Evolutionary conservation across 2,888 invertebrate species (phyloP).

Genomic region (Tuberolachnus salignus): DNA sequence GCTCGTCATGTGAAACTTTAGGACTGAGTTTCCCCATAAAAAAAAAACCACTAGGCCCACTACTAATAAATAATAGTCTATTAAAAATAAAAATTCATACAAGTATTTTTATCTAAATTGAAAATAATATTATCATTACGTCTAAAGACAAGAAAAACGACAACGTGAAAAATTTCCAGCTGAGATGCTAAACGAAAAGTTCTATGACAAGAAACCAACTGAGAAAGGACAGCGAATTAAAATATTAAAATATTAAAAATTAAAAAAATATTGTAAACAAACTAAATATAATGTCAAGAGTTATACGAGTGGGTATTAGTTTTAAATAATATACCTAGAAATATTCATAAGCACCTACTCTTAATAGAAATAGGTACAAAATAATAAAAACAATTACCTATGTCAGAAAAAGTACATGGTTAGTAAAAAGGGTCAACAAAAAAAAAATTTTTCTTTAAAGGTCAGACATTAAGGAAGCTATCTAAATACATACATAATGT

Average conservation of each 20-base stretch:
- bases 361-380: constrained; percentile 2
- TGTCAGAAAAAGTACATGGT: constrained; percentile 9
- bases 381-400: not conserved
- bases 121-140: no score
- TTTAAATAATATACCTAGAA: not conserved
- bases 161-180: no score
- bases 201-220: no score
- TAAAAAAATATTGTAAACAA: not conserved
- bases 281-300: not conserved
- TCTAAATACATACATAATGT: not conserved
- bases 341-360: not conserved
- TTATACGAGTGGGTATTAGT: not conserved
- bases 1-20: no score
- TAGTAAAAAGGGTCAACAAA: not conserved
- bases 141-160: no score
- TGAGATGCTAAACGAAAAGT: no score
- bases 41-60: no score
- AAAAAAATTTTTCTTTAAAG: constrained; percentile 7
- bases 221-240: no score
- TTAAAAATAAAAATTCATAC: no score
- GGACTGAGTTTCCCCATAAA: no score
- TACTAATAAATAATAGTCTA: no score
- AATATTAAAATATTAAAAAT: not conserved
- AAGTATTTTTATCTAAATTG: no score
- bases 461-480: constrained; percentile 1